Base-by-base conservation (phyloP, 2,888 invertebrate genomes). In the Orchestes rusci region DNA sequence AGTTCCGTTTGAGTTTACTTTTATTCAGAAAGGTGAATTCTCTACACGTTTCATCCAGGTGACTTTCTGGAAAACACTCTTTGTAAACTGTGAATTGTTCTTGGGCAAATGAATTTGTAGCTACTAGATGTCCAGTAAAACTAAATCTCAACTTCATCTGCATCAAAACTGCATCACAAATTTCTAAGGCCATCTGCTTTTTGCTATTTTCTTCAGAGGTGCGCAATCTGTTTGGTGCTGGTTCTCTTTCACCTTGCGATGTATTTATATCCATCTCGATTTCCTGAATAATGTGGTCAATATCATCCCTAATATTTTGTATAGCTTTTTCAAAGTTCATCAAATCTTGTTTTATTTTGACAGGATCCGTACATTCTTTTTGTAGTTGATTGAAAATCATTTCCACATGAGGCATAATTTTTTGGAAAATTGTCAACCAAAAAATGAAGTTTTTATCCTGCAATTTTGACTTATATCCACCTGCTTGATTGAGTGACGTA, bases 401-500 rank as follows among this genome's bases (percentile, higher is more conserved):
- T n/a, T n/a, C n/a, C n/a, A n/a, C n/a, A n/a, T n/a, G 48, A 20
- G 48, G 48, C 13, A 48, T 44, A 7, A 48, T 27, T 45, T 38
- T 33, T 33, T 42, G 27, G 29, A 49, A 45, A 39, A 49, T 39
- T 3, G 35, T 32, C 19, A 49, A 31, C 48, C 48, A 48, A 45
- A 48, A 48, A 28, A 48, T 48, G 30, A 48, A 48, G 16, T 48
- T 16, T 19, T 40, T 40, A 16, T 48, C 44, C 19, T 48, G 44
- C 10, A 48, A 28, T 39, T 35, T 31, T 10, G 40, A 41, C 20
- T 44, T 44, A 34, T 37, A 44, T 1, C 40, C 48, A 13, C 44
- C 43, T 4, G 48, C 48, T 41, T 48, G 36, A 13, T 44, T 45
- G n/a, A n/a, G n/a, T 10, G 45, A 32, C 2, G 48, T 43, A 3